These are phyloP conservation scores for Trilocha varians DNA, from an alignment of 2,888 invertebrate genomes.

Conservation along the genomic window DNA sequence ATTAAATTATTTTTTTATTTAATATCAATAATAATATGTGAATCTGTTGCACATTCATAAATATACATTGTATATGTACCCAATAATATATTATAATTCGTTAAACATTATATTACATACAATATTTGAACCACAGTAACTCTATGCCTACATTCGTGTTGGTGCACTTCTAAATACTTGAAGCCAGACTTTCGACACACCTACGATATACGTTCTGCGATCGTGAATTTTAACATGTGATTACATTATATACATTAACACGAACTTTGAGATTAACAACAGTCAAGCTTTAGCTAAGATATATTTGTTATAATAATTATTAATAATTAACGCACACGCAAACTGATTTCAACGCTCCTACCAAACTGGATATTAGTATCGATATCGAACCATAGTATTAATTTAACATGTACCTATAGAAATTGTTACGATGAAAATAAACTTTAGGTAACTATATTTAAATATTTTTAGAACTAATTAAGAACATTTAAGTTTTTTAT, in stretches of 20 bases:
- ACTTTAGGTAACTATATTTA: too few species aligned
- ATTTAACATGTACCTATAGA: too few species aligned
- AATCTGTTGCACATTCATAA: constrained; percentile 36
- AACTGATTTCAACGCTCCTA: background rate
- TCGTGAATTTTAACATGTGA: constrained; percentile 67
- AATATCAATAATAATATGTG: constrained; percentile 18
- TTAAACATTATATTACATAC: constrained; percentile 56
- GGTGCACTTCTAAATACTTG: constrained; percentile 62
- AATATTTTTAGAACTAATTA: too few species aligned
- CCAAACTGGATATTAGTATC: background rate
- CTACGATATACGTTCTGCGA: constrained; percentile 52
- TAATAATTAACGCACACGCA: constrained; percentile 3
- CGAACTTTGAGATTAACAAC: constrained; percentile 68
- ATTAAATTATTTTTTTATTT: too few species aligned
- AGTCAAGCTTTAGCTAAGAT: constrained; percentile 61
- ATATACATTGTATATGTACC: constrained; percentile 35
- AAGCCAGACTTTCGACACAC: constrained; percentile 48
- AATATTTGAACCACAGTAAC: constrained; percentile 48
- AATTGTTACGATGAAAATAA: too few species aligned
- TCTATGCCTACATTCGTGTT: constrained; percentile 64
- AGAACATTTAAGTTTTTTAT: too few species aligned
- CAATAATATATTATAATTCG: constrained; percentile 40
- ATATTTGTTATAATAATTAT: background rate
- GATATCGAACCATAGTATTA: too few species aligned
- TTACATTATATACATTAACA: constrained; percentile 69